Evolutionary conservation across 2,797 vertebrate species (phyloP).

Genomic region (Microctenopoma steveboyesi): DNA sequence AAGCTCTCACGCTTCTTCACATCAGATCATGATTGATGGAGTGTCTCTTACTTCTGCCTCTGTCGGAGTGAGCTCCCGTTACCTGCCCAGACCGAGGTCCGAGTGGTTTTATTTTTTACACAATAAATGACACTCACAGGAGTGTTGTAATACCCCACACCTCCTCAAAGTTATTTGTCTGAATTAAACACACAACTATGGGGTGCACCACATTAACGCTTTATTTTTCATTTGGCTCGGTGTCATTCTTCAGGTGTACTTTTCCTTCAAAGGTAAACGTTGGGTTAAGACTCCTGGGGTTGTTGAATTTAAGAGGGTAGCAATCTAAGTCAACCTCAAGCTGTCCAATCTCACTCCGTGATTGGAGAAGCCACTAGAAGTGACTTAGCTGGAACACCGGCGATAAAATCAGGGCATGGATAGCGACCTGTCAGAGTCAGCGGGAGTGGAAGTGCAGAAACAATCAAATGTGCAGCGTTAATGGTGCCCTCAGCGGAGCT

Average conservation of each 20-base stretch:
- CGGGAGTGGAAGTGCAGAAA: conserved; percentile 29
- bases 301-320: conserved; percentile 30
- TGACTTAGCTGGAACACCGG: conserved; percentile 32
- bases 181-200: too few species aligned
- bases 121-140: too few species aligned
- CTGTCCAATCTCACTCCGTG: conserved; percentile 40
- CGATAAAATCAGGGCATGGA: conserved; percentile 52
- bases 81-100: too few species aligned
- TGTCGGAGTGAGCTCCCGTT: too few species aligned
- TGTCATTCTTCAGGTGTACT: neutral
- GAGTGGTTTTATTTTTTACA: too few species aligned
- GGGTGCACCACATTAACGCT: too few species aligned
- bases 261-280: conserved; percentile 20
- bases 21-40: too few species aligned
- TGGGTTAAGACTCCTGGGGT: conserved; percentile 1
- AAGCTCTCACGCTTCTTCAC: too few species aligned
- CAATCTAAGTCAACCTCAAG: conserved; percentile 48
- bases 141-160: too few species aligned
- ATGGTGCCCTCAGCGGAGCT: conserved; percentile 32
- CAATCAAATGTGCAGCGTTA: conserved; percentile 46
- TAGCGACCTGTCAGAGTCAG: conserved; percentile 47
- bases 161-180: too few species aligned
- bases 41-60: too few species aligned
- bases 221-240: neutral
- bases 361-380: conserved; percentile 53